Evolutionary conservation across 2,888 invertebrate genomes (phyloP).

Genomic region (Carpatolechia fugitivella): DNA sequence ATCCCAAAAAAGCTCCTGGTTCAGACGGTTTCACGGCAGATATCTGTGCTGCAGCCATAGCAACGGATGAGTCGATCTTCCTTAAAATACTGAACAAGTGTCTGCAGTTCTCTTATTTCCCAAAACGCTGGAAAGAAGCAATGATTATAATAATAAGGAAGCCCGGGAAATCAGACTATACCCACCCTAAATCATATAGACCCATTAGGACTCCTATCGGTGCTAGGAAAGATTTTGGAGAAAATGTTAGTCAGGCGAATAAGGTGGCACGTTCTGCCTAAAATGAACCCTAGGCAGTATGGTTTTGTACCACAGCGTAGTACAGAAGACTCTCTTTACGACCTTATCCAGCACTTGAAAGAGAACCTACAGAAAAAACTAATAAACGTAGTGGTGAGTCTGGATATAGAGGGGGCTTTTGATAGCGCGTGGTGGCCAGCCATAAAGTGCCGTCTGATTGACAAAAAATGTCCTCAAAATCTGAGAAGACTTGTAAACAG

Average conservation of each 20-base stretch:
- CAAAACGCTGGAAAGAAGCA: neutral
- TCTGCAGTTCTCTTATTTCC: neutral
- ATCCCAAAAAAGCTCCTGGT: constrained; percentile 20
- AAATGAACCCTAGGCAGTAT: constrained; percentile 25
- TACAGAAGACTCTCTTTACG: neutral
- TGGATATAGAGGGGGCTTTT: neutral
- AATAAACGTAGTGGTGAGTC: neutral
- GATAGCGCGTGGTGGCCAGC: neutral
- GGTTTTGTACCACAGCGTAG: constrained; percentile 23
- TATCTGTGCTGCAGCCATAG: constrained; percentile 7
- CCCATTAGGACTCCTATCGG: constrained; percentile 4
- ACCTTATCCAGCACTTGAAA: neutral
- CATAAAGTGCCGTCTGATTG: neutral
- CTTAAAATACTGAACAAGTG: neutral
- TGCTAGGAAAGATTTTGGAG: constrained; percentile 1
- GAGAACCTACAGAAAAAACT: neutral
- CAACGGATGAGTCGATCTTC: neutral
- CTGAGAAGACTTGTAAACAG: neutral
- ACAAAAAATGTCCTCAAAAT: too few species aligned
- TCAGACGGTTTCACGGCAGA: constrained; percentile 15
- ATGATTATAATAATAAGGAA: too few species aligned
- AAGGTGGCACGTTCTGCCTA: constrained; percentile 18
- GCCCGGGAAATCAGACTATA: constrained; percentile 5
- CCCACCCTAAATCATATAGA: constrained; percentile 14
- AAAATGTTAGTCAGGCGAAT: constrained; percentile 3